A percentile compares a stretch with the other conserved stretches of the same genome.
phyloP scores from a whole-genome alignment of 1,140 invertebrate species.

The Conus betulinus region DNA sequence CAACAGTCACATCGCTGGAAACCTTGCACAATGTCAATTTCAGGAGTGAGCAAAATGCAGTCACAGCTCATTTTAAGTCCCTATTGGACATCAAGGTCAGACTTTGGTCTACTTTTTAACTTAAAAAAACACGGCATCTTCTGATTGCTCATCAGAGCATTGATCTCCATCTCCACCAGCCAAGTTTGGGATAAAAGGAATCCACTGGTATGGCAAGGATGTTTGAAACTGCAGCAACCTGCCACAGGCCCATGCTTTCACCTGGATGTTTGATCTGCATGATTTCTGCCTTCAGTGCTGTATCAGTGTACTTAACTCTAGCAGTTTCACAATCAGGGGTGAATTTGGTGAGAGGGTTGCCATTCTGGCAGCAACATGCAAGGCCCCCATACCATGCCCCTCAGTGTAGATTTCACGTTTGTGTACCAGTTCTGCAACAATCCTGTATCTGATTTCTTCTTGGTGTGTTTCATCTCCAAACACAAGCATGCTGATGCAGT shows the following conservation, averaged over 20 bases:
- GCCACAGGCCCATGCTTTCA: slow-evolving; percentile 10
- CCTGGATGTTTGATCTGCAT: background rate
- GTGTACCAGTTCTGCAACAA: background rate
- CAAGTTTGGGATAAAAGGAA: background rate
- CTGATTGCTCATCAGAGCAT: background rate
- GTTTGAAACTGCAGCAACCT: background rate
- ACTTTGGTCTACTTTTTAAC: background rate
- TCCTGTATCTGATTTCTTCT: background rate
- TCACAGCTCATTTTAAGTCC: too few relatives aligned
- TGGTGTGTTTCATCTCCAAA: background rate
- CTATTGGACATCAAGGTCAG: too few relatives aligned
- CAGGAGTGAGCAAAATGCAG: too few relatives aligned
- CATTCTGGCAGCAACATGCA: background rate
- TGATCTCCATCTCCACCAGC: background rate
- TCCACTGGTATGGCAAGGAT: background rate
- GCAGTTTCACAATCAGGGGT: background rate
- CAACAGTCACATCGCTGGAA: too few relatives aligned
- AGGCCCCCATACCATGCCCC: too few relatives aligned
- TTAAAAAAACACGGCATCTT: background rate
- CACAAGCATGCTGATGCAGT: background rate
- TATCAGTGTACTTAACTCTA: background rate
- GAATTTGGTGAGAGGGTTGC: background rate
- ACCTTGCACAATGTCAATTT: too few relatives aligned
- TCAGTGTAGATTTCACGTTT: background rate
- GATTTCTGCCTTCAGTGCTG: background rate